Evolutionary conservation across 2,888 invertebrate genomes (phyloP), one percentile per base, ranked within the genome.

Genomic region (Dryomyza anilis): DNA sequence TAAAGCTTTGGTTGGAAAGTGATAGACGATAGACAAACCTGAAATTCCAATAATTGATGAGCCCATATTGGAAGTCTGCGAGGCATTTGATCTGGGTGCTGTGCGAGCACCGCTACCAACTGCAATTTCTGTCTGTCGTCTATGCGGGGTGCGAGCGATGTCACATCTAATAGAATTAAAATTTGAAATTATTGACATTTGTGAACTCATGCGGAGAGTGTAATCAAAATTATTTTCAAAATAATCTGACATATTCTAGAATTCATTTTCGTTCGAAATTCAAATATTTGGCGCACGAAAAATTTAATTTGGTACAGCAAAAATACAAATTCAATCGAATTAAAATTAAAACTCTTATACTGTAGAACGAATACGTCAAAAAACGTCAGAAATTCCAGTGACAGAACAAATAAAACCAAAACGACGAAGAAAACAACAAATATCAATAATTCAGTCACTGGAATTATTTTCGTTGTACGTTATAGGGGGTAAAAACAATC

Each of bases 121-220:
- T 63, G 82, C 79, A n/a, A 77, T 76, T 43, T 90, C 83, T 14
- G 79, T 81, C 71, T 81, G 81, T 45, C 87, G 83, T 68, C 91
- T 86, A 68, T 92, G 93, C 5, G 93, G 93, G 3, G 93, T 93
- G 67, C 93, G 86, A 1, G 93, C 92, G 71, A 93, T 91, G 82
- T 94, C 93, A 84, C 92, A 91, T 73, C 83, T 83, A 62, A 16
- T 10, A 55, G 14, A 55, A 53, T 14, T 29, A 53, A 23, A 27
- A 30, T 48, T 12, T 10, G 10, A 19, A 23, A 2, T 50, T 23
- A n/a, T n/a, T n/a, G n/a, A n/a, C n/a, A n/a, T n/a, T n/a, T n/a
- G n/a, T n/a, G n/a, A n/a, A n/a, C n/a, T n/a, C n/a, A n/a, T n/a
- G n/a, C n/a, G n/a, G n/a, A n/a, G n/a, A n/a, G n/a, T n/a, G 50